A percentile compares a stretch with the other conserved stretches of the same genome.
Conservation (phyloP, 1,140 invertebrate genomes). For the Lasioglossum baleicum region DNA sequence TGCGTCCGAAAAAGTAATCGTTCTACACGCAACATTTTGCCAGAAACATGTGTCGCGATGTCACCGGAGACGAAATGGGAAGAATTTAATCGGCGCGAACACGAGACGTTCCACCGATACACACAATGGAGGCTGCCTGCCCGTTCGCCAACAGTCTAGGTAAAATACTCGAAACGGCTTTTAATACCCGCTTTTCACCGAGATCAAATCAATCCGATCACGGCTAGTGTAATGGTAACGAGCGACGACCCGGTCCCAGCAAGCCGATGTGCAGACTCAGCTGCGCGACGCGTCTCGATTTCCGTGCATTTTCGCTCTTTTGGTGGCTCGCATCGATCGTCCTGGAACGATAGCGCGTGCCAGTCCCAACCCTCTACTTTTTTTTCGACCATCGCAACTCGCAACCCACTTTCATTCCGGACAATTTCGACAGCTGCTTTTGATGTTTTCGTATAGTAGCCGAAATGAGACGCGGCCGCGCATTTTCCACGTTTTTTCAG, state of each 20-base stretch:
- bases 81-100: constrained; percentile 13
- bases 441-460: constrained; percentile 34
- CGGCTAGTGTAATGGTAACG: constrained; percentile 16
- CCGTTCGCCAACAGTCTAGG: not conserved
- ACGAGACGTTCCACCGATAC: not conserved
- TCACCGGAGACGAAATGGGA: not conserved
- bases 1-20: too few relatives aligned
- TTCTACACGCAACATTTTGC: too few relatives aligned
- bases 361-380: constrained; percentile 21
- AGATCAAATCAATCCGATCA: constrained; percentile 6
- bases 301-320: constrained; percentile 47
- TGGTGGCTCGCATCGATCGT: constrained; percentile 47
- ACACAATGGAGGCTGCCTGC: not conserved
- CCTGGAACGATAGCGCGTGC: constrained; percentile 47
- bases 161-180: constrained; percentile 20
- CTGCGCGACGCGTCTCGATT: constrained; percentile 51
- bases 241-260: constrained; percentile 6
- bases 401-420: constrained; percentile 55
- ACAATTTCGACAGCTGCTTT: constrained; percentile 60
- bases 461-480: constrained; percentile 6
- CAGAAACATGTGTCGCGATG: too few relatives aligned
- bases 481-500: not conserved
- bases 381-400: constrained; percentile 14
- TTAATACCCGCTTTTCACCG: constrained; percentile 10
- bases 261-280: constrained; percentile 30